phyloP scores from a whole-genome alignment of 1,140 invertebrate genomes.

The Euschistus heros region DNA sequence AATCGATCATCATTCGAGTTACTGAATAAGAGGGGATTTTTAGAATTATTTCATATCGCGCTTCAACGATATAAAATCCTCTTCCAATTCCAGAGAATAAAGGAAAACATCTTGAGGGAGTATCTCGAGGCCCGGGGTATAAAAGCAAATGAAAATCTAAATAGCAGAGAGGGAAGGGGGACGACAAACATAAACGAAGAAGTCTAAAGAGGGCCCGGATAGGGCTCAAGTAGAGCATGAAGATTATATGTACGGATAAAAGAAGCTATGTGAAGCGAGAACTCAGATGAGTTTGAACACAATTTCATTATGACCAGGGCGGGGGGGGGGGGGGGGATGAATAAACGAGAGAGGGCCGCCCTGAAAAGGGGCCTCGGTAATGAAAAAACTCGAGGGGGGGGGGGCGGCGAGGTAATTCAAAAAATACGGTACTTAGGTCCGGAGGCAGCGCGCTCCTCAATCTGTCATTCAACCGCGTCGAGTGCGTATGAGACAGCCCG shows the following conservation, averaged over 20 bases:
- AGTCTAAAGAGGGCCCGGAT: too few species aligned
- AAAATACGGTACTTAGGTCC: too few species aligned
- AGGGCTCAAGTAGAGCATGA: background rate
- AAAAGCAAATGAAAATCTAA: too few species aligned
- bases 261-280: slow-evolving; percentile 24
- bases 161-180: too few species aligned
- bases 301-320: background rate
- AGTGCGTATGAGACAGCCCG: slow-evolving; percentile 9
- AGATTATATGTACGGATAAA: slow-evolving; percentile 9
- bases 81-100: too few species aligned
- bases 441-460: background rate
- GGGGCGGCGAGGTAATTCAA: background rate
- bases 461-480: slow-evolving; percentile 12
- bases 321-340: background rate
- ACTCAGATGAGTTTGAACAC: slow-evolving; percentile 13
- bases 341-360: background rate
- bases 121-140: too few species aligned
- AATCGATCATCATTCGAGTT: too few species aligned
- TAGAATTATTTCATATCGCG: too few species aligned
- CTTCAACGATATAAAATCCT: too few species aligned
- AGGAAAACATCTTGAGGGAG: too few species aligned
- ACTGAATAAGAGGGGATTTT: too few species aligned
- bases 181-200: too few species aligned
- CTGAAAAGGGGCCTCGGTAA: background rate
- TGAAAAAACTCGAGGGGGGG: background rate